phyloP scores from a whole-genome alignment of 2,797 vertebrate genomes.

The Chiloscyllium punctatum region DNA sequence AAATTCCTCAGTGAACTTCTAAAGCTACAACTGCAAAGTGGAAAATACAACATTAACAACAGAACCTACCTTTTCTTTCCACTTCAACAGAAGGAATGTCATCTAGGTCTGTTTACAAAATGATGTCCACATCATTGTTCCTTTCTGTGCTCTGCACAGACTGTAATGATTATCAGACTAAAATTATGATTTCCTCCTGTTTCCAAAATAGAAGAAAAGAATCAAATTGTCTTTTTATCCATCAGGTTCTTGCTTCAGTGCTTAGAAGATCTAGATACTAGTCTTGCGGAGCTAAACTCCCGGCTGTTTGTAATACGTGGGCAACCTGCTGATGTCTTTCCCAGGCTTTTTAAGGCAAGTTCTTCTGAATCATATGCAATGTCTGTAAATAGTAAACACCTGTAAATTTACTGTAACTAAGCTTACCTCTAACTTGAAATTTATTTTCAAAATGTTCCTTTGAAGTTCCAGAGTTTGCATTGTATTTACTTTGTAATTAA shows the following conservation, averaged over 20 bases:
- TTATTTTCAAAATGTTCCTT: not conserved
- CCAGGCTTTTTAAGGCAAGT: conserved; percentile 65
- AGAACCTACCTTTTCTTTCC: not conserved
- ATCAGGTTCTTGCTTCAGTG: conserved; percentile 67
- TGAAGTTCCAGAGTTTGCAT: not conserved
- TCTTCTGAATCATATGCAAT: not conserved
- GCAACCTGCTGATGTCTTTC: conserved; percentile 69
- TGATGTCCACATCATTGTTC: not conserved
- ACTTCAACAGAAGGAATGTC: not conserved
- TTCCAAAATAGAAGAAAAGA: not conserved
- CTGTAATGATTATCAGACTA: too few species aligned
- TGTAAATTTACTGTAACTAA: not conserved
- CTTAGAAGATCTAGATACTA: conserved; percentile 67
- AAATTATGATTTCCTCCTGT: not conserved
- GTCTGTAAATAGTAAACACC: not conserved
- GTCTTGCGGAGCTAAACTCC: conserved; percentile 65
- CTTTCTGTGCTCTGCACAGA: not conserved
- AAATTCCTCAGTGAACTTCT: too few species aligned
- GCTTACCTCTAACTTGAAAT: not conserved
- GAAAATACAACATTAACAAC: not conserved
- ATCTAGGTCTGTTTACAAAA: not conserved
- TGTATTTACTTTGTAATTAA: not conserved
- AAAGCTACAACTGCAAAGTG: not conserved
- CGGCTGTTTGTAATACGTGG: conserved; percentile 70
- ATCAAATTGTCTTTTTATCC: not conserved